phyloP scores from a whole-genome alignment of 1,140 invertebrate species.

The Delia radicum region DNA sequence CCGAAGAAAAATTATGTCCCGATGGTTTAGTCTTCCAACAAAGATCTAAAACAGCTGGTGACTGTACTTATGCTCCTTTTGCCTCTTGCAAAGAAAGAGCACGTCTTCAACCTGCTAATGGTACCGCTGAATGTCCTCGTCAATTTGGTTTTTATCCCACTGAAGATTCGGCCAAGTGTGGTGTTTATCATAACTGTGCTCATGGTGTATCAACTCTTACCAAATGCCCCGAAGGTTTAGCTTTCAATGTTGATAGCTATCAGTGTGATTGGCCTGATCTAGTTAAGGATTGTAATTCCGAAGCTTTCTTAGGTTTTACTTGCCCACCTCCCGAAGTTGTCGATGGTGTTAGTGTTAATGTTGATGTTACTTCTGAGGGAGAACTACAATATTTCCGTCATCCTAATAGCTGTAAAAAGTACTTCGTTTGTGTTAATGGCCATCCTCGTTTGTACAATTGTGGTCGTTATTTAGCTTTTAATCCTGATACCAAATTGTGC shows the following conservation, averaged over 20 bases:
- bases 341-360: conserved; percentile 48
- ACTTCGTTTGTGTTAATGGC: conserved; percentile 77
- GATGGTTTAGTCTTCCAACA: conserved; percentile 83
- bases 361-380: conserved; percentile 58
- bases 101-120: conserved; percentile 60
- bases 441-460: conserved; percentile 61
- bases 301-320: conserved; percentile 70
- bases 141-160: conserved; percentile 80
- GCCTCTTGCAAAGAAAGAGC: conserved; percentile 74
- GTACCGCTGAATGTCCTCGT: conserved; percentile 78
- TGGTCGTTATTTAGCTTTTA: conserved; percentile 51
- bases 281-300: conserved; percentile 73
- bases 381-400: conserved; percentile 63
- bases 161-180: conserved; percentile 72
- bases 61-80: conserved; percentile 79
- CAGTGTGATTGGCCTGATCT: conserved; percentile 87
- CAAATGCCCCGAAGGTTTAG: conserved; percentile 80
- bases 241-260: conserved; percentile 75
- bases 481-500: conserved; percentile 45
- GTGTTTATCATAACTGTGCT: conserved; percentile 81
- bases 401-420: conserved; percentile 72
- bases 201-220: conserved; percentile 61
- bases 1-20: conserved; percentile 75
- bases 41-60: conserved; percentile 68
- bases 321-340: conserved; percentile 59